Percentiles rank a stretch among this genome's conserved stretches.
Conservation (phyloP, 2,113 vertebrate genomes). For the Propithecus coquereli region DNA sequence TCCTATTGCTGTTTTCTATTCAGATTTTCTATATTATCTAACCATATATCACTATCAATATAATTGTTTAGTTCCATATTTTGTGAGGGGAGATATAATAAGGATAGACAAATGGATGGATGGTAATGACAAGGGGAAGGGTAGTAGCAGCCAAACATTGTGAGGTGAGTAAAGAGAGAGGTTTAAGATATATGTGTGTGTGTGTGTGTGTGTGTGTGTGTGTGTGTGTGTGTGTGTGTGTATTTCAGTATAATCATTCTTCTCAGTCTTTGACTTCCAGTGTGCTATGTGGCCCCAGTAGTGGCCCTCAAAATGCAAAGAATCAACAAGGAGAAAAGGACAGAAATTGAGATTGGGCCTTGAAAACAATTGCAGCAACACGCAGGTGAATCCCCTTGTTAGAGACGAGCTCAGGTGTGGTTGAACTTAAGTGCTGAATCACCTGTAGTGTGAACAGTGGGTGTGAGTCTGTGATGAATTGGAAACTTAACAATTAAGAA, state of each 20-base stretch:
- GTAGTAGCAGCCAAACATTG: neutral
- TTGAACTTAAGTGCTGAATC: neutral
- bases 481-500: neutral
- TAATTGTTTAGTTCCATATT: neutral
- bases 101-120: neutral
- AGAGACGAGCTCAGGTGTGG: rapidly evolving
- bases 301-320: neutral
- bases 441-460: neutral
- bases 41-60: neutral
- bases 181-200: neutral
- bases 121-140: neutral
- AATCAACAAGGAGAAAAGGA: neutral
- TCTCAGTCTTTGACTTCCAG: neutral
- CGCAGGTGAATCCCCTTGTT: neutral
- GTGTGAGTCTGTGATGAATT: neutral
- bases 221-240: no score
- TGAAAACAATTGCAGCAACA: neutral
- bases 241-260: neutral
- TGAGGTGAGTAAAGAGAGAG: neutral
- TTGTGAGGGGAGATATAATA: neutral
- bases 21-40: neutral
- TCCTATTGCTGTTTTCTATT: neutral
- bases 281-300: neutral
- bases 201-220: no score
- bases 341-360: neutral